Conservation (phyloP, 37 sponge, comb jelly and placozoan species). For the Mnemiopsis leidyi region DNA sequence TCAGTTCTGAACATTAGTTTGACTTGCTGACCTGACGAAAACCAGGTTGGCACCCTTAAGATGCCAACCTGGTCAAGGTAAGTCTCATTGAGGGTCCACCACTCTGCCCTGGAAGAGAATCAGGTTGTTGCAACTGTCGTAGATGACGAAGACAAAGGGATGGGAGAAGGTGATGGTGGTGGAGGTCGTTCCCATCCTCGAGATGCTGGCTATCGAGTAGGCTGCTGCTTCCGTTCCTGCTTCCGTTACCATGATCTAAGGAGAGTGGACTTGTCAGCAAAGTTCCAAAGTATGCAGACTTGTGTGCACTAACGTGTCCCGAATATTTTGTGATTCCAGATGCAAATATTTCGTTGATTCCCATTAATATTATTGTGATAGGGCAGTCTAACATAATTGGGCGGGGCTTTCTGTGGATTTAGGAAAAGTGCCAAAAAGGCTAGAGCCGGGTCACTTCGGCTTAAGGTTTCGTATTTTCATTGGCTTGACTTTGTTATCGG, state of each 20-base stretch:
- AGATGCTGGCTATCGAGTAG: not conserved
- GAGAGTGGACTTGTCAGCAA: not conserved
- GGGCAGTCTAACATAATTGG: not conserved
- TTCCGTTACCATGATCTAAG: slow-evolving; percentile 34
- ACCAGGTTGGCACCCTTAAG: not conserved
- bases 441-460: not conserved
- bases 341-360: not conserved
- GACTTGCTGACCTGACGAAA: not conserved
- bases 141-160: slow-evolving; percentile 44
- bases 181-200: not conserved
- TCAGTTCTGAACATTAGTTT: not conserved
- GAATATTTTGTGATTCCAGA: not conserved
- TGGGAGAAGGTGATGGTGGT: slow-evolving; percentile 17
- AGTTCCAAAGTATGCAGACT: not conserved
- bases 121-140: slow-evolving; percentile 66
- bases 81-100: slow-evolving; percentile 2
- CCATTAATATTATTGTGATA: not conserved
- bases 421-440: not conserved
- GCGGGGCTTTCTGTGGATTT: not conserved
- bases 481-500: not conserved
- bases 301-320: not conserved
- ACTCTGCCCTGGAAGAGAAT: slow-evolving; percentile 42
- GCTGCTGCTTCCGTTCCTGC: slow-evolving; percentile 63
- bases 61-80: not conserved
- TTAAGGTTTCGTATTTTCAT: not conserved